phyloP scores from a whole-genome alignment of 2,888 invertebrate species.

The Busseola fusca region DNA sequence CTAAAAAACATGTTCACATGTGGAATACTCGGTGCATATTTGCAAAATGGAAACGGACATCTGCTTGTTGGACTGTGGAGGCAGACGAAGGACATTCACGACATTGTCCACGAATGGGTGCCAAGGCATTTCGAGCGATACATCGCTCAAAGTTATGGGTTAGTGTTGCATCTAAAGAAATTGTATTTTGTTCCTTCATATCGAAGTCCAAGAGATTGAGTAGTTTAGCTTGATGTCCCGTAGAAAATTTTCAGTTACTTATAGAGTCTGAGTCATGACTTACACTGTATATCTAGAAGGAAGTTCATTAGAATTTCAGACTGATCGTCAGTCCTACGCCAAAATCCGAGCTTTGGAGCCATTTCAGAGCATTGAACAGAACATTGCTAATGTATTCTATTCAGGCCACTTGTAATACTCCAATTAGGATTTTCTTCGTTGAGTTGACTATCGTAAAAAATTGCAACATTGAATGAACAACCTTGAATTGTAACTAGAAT shows the following conservation, averaged over 20 bases:
- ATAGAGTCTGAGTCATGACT: not conserved
- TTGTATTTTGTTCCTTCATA: conserved; percentile 7
- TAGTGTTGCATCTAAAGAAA: conserved; percentile 40
- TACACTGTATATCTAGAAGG: not conserved
- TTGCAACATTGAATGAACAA: conserved; percentile 13
- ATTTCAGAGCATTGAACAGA: not conserved
- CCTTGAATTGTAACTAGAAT: conserved; percentile 45
- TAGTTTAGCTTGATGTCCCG: conserved; percentile 13
- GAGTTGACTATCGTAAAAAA: not conserved
- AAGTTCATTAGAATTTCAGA: conserved; percentile 1
- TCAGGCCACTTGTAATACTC: not conserved
- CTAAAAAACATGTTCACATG: conserved; percentile 75
- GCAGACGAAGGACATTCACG: conserved; percentile 58
- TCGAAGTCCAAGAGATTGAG: not conserved
- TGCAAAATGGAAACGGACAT: conserved; percentile 73
- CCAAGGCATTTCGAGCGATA: conserved; percentile 50
- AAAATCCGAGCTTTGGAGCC: not conserved
- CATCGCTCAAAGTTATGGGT: conserved; percentile 54
- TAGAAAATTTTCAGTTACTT: not conserved
- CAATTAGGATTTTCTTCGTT: not conserved
- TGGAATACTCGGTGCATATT: conserved; percentile 72
- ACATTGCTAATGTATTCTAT: not conserved
- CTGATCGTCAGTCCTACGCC: not conserved
- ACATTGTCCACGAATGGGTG: conserved; percentile 60
- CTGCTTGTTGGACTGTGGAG: conserved; percentile 75